Conservation (phyloP, 2,113 vertebrate genomes). For the Meriones unguiculatus region DNA sequence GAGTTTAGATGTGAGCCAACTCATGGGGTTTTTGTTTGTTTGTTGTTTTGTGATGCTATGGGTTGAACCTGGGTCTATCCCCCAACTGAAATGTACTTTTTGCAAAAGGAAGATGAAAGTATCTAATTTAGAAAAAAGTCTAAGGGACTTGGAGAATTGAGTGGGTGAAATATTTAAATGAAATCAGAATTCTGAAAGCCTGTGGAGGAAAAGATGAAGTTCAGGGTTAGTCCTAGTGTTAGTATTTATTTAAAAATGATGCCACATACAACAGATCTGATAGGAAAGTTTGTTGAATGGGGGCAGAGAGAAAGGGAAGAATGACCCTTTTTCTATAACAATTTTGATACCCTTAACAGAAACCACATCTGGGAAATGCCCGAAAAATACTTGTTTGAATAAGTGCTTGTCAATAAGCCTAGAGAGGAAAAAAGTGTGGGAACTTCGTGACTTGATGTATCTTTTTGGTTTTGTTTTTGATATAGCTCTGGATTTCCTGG, state of each 20-base stretch:
- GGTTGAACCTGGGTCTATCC: neutral
- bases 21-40: too few relatives aligned
- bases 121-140: constrained; percentile 35
- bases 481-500: neutral
- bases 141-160: neutral
- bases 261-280: too few relatives aligned
- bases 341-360: neutral
- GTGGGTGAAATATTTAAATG: neutral
- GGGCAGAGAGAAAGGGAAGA: too few relatives aligned
- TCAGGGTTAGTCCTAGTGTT: neutral
- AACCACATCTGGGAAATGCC: neutral
- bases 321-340: neutral
- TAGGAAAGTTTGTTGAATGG: too few relatives aligned
- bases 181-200: neutral
- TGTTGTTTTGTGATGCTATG: neutral
- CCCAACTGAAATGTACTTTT: neutral
- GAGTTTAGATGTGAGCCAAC: neutral
- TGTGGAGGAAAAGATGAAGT: neutral
- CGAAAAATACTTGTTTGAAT: neutral
- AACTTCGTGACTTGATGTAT: neutral
- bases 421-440: neutral
- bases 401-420: neutral
- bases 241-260: too few relatives aligned
- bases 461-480: neutral
- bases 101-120: neutral